A percentile compares a stretch with the other conserved stretches of the same genome.
Conservation (phyloP, 2,113 vertebrate species). For the Ascaphus truei region DNA sequence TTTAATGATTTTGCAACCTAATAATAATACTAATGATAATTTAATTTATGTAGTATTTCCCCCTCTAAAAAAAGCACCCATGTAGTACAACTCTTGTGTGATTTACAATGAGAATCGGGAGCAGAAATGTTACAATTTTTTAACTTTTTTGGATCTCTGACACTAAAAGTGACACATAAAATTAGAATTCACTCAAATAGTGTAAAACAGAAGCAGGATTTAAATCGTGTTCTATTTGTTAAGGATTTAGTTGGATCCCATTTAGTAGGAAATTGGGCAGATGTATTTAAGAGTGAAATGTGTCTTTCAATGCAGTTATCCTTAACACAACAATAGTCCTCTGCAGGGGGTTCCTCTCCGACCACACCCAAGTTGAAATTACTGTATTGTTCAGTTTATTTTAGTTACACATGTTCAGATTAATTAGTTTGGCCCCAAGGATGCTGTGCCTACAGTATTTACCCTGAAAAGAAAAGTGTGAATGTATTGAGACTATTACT, state of each 20-base stretch:
- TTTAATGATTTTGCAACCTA: too few species aligned
- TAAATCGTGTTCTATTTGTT: constrained; percentile 33
- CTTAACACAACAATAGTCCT: constrained; percentile 57
- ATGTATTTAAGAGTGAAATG: constrained; percentile 57
- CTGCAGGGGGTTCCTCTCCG: constrained; percentile 43
- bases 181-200: constrained; percentile 12
- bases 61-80: too few species aligned
- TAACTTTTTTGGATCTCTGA: too few species aligned
- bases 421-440: constrained; percentile 74
- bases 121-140: too few species aligned
- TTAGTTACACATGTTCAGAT: constrained; percentile 67
- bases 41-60: too few species aligned
- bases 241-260: constrained; percentile 51
- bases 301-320: constrained; percentile 60
- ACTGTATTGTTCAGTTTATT: constrained; percentile 53
- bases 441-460: constrained; percentile 65
- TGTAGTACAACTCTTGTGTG: too few species aligned
- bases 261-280: constrained; percentile 57
- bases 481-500: constrained; percentile 63
- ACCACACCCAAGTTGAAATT: constrained; percentile 50
- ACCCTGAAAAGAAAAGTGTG: constrained; percentile 64
- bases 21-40: too few species aligned
- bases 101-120: too few species aligned
- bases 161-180: too few species aligned
- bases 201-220: background rate